Percentiles rank a stretch among this genome's conserved stretches.
Conservation (phyloP, 1,140 invertebrate species). For the Helicoverpa armigera region DNA sequence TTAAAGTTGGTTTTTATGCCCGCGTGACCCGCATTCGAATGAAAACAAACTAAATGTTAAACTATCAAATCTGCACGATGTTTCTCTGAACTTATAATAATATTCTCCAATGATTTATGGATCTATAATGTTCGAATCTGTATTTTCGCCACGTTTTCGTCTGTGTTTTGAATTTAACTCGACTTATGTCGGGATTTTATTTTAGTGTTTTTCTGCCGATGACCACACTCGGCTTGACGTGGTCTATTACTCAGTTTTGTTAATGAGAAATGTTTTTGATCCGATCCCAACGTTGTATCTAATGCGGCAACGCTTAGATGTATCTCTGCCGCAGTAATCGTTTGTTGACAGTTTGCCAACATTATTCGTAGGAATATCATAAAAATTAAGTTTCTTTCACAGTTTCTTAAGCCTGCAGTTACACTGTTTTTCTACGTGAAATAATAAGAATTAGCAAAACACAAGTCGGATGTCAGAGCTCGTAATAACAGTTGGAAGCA, state of each 20-base stretch:
- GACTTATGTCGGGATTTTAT: background rate
- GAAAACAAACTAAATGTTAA: background rate
- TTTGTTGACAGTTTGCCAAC: slow-evolving; percentile 31
- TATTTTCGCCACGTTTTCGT: slow-evolving; percentile 15
- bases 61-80: slow-evolving; percentile 17
- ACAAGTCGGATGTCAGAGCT: background rate
- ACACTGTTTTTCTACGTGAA: background rate
- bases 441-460: background rate
- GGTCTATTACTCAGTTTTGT: slow-evolving; percentile 20
- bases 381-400: slow-evolving; percentile 12
- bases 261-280: slow-evolving; percentile 33
- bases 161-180: slow-evolving; percentile 1
- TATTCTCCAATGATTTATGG: slow-evolving; percentile 35
- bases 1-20: background rate
- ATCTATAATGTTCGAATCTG: slow-evolving; percentile 26
- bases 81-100: slow-evolving; percentile 22
- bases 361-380: slow-evolving; percentile 19
- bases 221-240: slow-evolving; percentile 23
- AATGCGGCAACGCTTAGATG: slow-evolving; percentile 16
- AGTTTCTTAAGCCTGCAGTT: slow-evolving; percentile 30
- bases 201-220: slow-evolving; percentile 6
- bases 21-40: slow-evolving; percentile 19
- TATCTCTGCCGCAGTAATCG: slow-evolving; percentile 15
- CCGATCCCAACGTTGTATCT: background rate
- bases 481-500: background rate